Conservation (phyloP, 2,888 invertebrate genomes). For the Euphydryas editha region DNA sequence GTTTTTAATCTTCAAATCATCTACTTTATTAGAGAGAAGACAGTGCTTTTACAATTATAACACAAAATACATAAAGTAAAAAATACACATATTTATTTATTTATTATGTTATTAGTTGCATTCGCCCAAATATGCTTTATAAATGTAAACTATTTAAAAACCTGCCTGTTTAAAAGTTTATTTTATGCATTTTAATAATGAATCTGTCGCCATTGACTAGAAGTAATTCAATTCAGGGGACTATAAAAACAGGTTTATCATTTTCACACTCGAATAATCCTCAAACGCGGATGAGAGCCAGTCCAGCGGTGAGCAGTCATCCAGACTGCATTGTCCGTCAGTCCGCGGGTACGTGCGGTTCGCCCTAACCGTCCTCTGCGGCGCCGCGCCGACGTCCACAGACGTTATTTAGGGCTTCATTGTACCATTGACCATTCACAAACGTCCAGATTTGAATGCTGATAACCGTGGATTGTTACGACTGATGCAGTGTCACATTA, state of each 20-base stretch:
- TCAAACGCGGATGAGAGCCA: conserved; percentile 64
- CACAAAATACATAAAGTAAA: no score
- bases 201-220: neutral
- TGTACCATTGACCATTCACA: conserved; percentile 69
- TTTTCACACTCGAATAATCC: conserved; percentile 63
- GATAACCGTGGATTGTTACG: conserved; percentile 72
- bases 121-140: no score
- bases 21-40: no score
- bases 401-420: conserved; percentile 80
- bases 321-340: conserved; percentile 74
- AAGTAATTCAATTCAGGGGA: conserved; percentile 17
- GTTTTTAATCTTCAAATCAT: no score
- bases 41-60: no score
- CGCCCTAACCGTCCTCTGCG: conserved; percentile 66
- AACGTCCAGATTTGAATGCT: conserved; percentile 67
- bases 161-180: neutral
- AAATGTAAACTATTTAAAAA: no score
- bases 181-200: neutral
- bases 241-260: conserved; percentile 54
- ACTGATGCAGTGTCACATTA: conserved; percentile 73
- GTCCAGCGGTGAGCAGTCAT: conserved; percentile 68
- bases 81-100: no score
- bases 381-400: conserved; percentile 74
- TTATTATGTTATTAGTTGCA: no score
- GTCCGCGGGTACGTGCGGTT: conserved; percentile 57